These are phyloP conservation scores for Coronaproctus castanopsis DNA, from an alignment of 2,888 invertebrate species.

Conservation along the genomic window DNA sequence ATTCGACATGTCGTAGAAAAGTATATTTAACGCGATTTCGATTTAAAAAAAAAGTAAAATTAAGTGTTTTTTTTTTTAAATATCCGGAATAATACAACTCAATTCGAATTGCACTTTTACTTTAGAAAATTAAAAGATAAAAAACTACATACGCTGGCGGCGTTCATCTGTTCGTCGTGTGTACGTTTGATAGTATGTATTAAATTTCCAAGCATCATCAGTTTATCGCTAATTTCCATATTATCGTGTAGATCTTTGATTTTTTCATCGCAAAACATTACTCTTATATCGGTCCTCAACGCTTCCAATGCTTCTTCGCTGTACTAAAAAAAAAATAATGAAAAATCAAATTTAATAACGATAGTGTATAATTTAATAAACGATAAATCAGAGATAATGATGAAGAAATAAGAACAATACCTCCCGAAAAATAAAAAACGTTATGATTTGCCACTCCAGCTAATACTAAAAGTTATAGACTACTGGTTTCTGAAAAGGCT, in stretches of 20 bases:
- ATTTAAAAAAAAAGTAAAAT: too few species aligned
- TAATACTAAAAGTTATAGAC: too few species aligned
- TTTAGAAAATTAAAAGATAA: too few species aligned
- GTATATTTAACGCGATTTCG: too few species aligned
- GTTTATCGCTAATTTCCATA: slow-evolving; percentile 3
- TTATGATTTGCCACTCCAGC: too few species aligned
- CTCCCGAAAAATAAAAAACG: neutral
- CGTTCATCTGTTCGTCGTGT: slow-evolving; percentile 5
- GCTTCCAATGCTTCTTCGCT: slow-evolving; percentile 3
- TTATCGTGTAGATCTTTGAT: neutral
- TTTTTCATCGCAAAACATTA: slow-evolving; percentile 1
- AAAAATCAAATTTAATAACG: neutral
- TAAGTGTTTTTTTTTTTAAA: too few species aligned
- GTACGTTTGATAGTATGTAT: slow-evolving; percentile 2
- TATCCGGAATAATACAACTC: too few species aligned
- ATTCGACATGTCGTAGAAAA: too few species aligned
- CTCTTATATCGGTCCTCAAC: slow-evolving; percentile 4
- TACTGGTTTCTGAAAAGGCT: too few species aligned
- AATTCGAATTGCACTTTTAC: too few species aligned
- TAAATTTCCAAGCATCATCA: slow-evolving; percentile 1
- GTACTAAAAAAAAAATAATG: slow-evolving; percentile 2
- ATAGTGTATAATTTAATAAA: neutral
- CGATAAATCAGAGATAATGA: neutral
- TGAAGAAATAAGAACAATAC: neutral
- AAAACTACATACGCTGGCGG: slow-evolving; percentile 1